A percentile compares a stretch with the other conserved stretches of the same genome.
Evolutionary conservation across 1,140 invertebrate species (phyloP).

Genomic region (Sarcophaga peregrina): DNA sequence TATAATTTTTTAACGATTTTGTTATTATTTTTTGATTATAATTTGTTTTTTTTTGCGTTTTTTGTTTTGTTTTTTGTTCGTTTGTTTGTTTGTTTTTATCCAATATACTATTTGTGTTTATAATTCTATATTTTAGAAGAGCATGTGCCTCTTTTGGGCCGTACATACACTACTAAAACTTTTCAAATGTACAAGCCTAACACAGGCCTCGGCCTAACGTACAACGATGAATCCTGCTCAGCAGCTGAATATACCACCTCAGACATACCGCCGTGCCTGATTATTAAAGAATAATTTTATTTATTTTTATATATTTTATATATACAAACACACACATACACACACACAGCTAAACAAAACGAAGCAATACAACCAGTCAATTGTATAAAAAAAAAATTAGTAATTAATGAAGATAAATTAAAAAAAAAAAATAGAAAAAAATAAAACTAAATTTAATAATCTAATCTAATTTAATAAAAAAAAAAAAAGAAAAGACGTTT

Average conservation of each 20-base stretch:
- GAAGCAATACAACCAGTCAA: neutral
- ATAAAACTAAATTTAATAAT: neutral
- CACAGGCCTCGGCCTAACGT: slow-evolving; percentile 26
- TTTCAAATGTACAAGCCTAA: slow-evolving; percentile 53
- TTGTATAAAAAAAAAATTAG: neutral
- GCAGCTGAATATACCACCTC: slow-evolving; percentile 32
- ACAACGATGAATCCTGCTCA: slow-evolving; percentile 35
- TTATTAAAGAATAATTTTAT: slow-evolving; percentile 7
- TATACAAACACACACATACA: too few species aligned
- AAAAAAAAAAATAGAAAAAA: neutral
- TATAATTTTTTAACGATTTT: neutral
- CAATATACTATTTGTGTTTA: slow-evolving; percentile 49
- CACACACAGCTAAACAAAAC: neutral
- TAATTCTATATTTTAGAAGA: slow-evolving; percentile 69
- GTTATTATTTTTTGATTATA: neutral
- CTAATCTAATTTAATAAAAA: neutral
- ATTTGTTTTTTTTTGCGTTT: neutral
- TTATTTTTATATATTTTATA: neutral
- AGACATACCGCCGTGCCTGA: slow-evolving; percentile 28
- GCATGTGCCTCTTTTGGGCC: slow-evolving; percentile 72
- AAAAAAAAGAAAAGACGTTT: neutral
- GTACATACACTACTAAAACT: slow-evolving; percentile 66
- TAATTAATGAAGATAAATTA: neutral
- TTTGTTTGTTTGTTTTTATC: slow-evolving; percentile 47
- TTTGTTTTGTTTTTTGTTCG: slow-evolving; percentile 42